Evolutionary conservation across 2,888 invertebrate species (phyloP), one percentile per base, ranked within the genome.

Genomic region (Venusia cambrica): DNA sequence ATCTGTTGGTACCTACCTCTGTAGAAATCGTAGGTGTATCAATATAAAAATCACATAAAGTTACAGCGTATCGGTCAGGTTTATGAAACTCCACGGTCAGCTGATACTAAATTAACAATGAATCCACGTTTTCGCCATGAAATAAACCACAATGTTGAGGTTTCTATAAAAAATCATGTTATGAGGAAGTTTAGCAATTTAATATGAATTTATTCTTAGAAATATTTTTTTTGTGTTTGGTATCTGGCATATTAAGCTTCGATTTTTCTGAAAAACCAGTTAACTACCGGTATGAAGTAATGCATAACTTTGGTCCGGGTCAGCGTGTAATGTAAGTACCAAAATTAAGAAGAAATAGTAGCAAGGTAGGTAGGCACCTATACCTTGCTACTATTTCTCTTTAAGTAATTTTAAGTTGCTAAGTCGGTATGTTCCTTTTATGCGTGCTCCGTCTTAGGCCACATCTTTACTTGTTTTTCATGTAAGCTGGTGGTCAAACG

Each of bases 281-380:
- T n/a, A 62, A 44, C 18, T 73, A 48, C 55, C 46, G 48, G 26
- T 73, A 67, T 52, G 77, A 71, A 39, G 62, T 59, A 30, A 48
- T 56, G 34, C 58, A 68, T 32, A 54, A 53, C 15, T 63, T 45
- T 38, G 57, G 62, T 18, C 33, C 57, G 16, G 64, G 69, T 33
- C 62, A 44, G 30, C 54, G 54, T 5, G n/a, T n/a, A n/a, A 52
- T 65, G 76, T 75, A 39, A 73, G 75, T 73, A 49, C 11, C 2
- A n/a, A n/a, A n/a, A n/a, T n/a, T n/a, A n/a, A n/a, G n/a, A n/a
- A n/a, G n/a, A n/a, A n/a, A n/a, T n/a, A n/a, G n/a, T n/a, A n/a
- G n/a, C n/a, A n/a, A n/a, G n/a, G n/a, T n/a, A n/a, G n/a, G 8
- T 17, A 17, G 17, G 11, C 16, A 26, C 20, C 19, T 22, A 10